Base-by-base conservation (phyloP, 2,888 invertebrate genomes). In the Pyrochroa serraticornis region DNA sequence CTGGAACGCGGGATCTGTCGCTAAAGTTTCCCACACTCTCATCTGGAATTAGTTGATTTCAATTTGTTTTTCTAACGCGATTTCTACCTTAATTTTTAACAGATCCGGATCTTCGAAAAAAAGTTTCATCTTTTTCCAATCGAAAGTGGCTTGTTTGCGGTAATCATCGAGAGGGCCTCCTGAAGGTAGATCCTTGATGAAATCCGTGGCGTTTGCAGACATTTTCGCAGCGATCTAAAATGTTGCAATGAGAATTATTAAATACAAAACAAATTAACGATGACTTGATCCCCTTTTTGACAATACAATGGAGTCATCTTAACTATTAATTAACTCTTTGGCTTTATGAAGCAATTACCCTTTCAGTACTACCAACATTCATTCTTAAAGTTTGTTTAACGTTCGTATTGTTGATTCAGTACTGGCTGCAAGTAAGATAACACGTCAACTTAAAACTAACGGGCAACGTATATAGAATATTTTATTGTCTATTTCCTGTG, bases 41-140 rank as follows among this genome's bases (percentile, higher is more conserved):
- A 90, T 85, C 93, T 93, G 71, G 6, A 80, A 46, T 30, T 14
- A n/a, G n/a, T n/a, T n/a, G 30, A 37, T 34, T n/a, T 7, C 6
- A 38, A 31, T 9, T 22, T 8, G n/a, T 12, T 30, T 45, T 0
- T 6, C 22, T 6, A 10, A 22, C 33, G 6, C 35, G 33, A 30
- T 31, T 37, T 13, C 79, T 77, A 95, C 96, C 87, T 94, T 93
- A 58, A 89, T 85, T 75, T 85, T 84, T 32, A 95, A 77, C 60
- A 85, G 81, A 45, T 91, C 88, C 49, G 82, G 76, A 63, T 90
- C 91, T 75, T 94, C 93, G 58, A 95, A 81, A 49, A 91, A 85
- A 38, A 92, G 74, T 74, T 90, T 90, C 78, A 97, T 83, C 61
- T 85, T 84, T 78, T 93, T 94, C 93, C 95, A 95, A 75, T 93